Evolutionary conservation across 2,888 invertebrate genomes (phyloP).

Genomic region (Hemaris fuciformis): DNA sequence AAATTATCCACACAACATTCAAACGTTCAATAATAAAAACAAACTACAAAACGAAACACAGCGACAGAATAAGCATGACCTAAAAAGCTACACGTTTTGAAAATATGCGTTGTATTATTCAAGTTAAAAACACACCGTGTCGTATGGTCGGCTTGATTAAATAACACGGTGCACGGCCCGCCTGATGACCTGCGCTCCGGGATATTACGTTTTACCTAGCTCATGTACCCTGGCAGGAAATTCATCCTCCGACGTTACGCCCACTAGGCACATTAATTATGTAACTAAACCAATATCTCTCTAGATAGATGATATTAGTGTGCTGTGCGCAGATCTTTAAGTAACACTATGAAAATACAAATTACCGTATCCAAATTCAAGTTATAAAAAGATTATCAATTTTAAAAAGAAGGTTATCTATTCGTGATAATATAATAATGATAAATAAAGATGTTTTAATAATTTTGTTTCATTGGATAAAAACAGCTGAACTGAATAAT

Average conservation of each 20-base stretch:
- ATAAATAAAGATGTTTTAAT: too few species aligned
- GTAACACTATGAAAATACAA: too few species aligned
- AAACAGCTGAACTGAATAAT: too few species aligned
- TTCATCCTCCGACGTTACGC: slow-evolving; percentile 21
- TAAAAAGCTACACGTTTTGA: background rate
- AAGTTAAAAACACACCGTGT: slow-evolving; percentile 20
- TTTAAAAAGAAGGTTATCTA: too few species aligned
- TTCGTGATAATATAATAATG: too few species aligned
- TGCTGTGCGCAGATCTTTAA: background rate
- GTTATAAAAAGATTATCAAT: too few species aligned
- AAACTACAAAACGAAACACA: background rate
- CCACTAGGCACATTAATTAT: slow-evolving; percentile 24
- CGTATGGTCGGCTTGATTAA: slow-evolving; percentile 40
- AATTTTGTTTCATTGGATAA: too few species aligned
- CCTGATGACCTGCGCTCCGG: slow-evolving; percentile 30
- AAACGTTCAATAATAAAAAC: background rate
- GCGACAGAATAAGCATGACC: background rate
- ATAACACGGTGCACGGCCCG: slow-evolving; percentile 32
- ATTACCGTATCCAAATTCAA: too few species aligned
- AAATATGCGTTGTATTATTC: background rate
- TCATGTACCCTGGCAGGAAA: slow-evolving; percentile 5
- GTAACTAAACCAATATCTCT: slow-evolving; percentile 3
- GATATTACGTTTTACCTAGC: slow-evolving; percentile 38
- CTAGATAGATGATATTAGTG: background rate
- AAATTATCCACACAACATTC: background rate